These are phyloP conservation scores for Geotrypetes seraphini DNA, from an alignment of 2,797 vertebrate genomes.

Conservation along the genomic window DNA sequence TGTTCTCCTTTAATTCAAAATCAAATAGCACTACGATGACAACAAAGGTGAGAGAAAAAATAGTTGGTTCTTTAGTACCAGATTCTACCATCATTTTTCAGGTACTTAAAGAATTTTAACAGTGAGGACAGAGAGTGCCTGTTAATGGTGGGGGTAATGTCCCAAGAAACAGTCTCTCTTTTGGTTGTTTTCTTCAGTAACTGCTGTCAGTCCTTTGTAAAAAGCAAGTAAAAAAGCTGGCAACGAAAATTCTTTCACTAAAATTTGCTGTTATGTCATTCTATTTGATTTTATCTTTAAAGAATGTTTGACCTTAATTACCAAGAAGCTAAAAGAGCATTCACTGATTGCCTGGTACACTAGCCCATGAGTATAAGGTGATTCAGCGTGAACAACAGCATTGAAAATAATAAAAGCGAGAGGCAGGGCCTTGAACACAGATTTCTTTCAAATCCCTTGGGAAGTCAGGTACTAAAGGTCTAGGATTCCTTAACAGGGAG, in stretches of 20 bases:
- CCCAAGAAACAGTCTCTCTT: constrained; percentile 5
- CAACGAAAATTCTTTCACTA: constrained; percentile 64
- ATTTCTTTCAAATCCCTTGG: constrained; percentile 65
- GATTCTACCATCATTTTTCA: constrained; percentile 4
- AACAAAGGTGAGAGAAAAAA: constrained; percentile 6
- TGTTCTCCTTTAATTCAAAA: constrained; percentile 19
- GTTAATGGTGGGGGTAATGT: constrained; percentile 1
- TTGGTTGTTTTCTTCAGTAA: constrained; percentile 44
- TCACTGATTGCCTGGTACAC: constrained; percentile 35
- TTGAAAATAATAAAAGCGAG: constrained; percentile 59
- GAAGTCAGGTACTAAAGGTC: constrained; percentile 59
- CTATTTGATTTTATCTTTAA: constrained; percentile 67
- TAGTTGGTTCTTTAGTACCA: not conserved
- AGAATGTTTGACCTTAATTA: constrained; percentile 60
- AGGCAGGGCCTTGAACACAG: constrained; percentile 39
- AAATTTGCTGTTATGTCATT: constrained; percentile 59
- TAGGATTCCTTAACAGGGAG: constrained; percentile 67
- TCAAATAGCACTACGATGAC: constrained; percentile 14
- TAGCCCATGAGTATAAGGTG: constrained; percentile 50
- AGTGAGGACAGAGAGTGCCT: too few species aligned
- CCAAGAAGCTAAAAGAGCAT: constrained; percentile 37
- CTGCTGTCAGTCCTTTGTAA: constrained; percentile 55
- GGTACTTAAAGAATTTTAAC: too few species aligned
- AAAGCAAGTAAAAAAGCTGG: constrained; percentile 72
- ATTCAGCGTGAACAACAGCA: constrained; percentile 42